These are phyloP conservation scores for Diprion similis DNA, from an alignment of 1,140 invertebrate species.

Conservation along the genomic window DNA sequence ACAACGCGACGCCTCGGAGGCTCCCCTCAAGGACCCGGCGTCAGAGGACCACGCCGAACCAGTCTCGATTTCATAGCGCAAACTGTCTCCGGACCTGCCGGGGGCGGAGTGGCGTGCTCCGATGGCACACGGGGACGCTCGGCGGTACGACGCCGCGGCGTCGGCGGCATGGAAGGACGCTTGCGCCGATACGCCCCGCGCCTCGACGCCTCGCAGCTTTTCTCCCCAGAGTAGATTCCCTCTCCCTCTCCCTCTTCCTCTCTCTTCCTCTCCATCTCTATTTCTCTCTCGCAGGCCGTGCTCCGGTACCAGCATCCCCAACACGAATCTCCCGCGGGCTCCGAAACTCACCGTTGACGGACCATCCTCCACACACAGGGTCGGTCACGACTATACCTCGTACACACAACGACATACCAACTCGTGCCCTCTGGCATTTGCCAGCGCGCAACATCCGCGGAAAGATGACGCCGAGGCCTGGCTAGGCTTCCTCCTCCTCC, in stretches of 20 bases:
- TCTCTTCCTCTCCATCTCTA: background rate
- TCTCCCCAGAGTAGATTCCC: background rate
- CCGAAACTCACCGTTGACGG: background rate
- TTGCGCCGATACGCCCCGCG: background rate
- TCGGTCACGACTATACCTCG: background rate
- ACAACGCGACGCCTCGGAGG: too few species aligned
- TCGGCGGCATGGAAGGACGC: background rate
- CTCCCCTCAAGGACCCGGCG: too few species aligned
- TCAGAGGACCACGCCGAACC: too few species aligned
- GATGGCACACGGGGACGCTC: slow-evolving; percentile 38
- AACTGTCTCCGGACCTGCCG: slow-evolving; percentile 57
- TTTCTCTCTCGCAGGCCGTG: background rate
- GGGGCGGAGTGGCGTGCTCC: slow-evolving; percentile 58
- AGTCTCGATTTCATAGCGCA: slow-evolving; percentile 2
- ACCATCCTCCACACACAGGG: background rate
- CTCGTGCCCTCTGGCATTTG: too few species aligned
- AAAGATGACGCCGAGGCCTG: too few species aligned
- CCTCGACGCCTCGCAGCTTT: background rate
- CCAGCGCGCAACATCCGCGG: too few species aligned
- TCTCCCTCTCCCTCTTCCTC: background rate
- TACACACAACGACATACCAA: too few species aligned
- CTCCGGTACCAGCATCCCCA: background rate
- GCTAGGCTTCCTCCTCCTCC: too few species aligned
- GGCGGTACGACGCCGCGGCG: background rate
- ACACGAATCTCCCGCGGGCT: background rate